Base-by-base conservation (phyloP, 2,888 invertebrate genomes). In the Lacanobia wlatinum region DNA sequence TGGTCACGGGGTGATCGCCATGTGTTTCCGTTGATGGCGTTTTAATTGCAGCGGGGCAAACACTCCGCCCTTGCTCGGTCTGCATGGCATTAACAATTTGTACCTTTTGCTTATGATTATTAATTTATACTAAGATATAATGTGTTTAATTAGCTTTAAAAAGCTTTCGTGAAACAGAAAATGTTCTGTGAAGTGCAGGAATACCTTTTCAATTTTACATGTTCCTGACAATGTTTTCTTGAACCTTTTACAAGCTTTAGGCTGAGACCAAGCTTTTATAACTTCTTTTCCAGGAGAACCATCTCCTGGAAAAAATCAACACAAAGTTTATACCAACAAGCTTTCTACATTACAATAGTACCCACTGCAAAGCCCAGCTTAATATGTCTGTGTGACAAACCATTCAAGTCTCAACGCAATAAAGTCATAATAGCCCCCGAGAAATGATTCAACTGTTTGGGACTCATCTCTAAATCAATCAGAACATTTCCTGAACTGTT, bases 31-130 rank as follows among this genome's bases (percentile, higher is more conserved):
- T 90, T 92, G 90, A 95, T 94, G 91, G 91, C 74, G 82, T 90
- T 94, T 93, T 95, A 95, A 95, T 95, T 94, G 90, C 89, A 81
- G 73, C 84, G 86, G 88, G 81, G 92, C 89, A 92, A 93, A 92
- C 91, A 93, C 87, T 92, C 90, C 92, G 89, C 92, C 93, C 91
- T 90, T 88, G 65, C 70, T 60, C 53, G 48, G 59, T 7, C 18
- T 53, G 77, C 67, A 65, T 74, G 68, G 60, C 56, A 68, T 82
- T 80, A 68, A 85, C 58, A 70, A 83, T 73, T 81, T 66, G 23
- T 79, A 68, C 9, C 18, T 61, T 70, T 60, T 61, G 34, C 28
- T 58, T 62, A 58, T 59, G 28, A 59, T 53, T 43, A 58, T 70
- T 56, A 43, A 59, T 8, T 67, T 50, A 28, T n/a, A 58, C 7